These are phyloP conservation scores for Hippocampus abdominalis DNA, from an alignment of 2,113 vertebrate species.

Conservation along the genomic window DNA sequence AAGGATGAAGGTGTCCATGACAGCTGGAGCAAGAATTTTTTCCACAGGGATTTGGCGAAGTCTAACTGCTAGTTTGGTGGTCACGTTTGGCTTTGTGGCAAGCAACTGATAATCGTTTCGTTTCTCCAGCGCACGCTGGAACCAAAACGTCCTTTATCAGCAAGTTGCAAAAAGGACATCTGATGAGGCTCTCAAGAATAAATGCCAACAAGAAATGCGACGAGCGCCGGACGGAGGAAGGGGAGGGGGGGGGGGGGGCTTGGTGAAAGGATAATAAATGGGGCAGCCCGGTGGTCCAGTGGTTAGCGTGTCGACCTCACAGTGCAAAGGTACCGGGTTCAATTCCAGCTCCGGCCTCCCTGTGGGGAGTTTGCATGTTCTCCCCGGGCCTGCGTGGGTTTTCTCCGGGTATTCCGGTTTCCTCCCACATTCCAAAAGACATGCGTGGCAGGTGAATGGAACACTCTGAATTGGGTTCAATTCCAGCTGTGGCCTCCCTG, in stretches of 20 bases:
- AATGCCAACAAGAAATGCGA: conserved; percentile 22
- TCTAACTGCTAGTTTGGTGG: conserved; percentile 55
- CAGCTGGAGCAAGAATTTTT: conserved; percentile 37
- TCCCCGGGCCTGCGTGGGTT: too few species aligned
- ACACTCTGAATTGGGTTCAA: too few species aligned
- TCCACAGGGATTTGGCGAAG: conserved; percentile 44
- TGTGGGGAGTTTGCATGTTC: too few species aligned
- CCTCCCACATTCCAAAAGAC: too few species aligned
- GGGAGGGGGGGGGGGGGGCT: background rate
- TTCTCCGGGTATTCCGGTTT: too few species aligned
- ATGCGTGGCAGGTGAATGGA: too few species aligned
- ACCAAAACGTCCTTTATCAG: conserved; percentile 55
- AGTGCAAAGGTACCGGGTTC: too few species aligned
- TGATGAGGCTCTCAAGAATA: conserved; percentile 46
- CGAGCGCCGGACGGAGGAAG: conserved; percentile 5
- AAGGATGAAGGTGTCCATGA: conserved; percentile 56
- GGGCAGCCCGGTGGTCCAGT: too few species aligned
- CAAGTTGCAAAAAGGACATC: conserved; percentile 55
- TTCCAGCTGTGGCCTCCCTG: too few species aligned
- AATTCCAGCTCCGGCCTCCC: too few species aligned
- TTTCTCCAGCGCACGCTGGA: conserved; percentile 54
- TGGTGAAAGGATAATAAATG: background rate
- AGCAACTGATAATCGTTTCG: conserved; percentile 57
- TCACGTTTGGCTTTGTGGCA: conserved; percentile 48
- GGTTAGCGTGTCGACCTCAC: too few species aligned